Conservation (phyloP, 2,888 invertebrate genomes). For the Linnaemya tessellans region DNA sequence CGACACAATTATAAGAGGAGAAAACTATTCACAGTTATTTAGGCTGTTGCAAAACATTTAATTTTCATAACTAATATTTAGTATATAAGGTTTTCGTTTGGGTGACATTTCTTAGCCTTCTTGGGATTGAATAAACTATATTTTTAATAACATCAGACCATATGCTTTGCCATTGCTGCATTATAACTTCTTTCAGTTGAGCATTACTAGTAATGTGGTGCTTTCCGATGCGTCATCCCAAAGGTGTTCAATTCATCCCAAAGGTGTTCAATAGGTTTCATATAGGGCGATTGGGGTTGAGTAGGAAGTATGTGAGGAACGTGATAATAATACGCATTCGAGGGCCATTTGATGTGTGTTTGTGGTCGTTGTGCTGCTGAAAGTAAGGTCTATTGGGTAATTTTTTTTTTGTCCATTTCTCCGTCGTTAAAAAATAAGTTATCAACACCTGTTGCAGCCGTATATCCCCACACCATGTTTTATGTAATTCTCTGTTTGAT, state of each 20-base stretch:
- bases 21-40: conserved; percentile 16
- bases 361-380: background rate
- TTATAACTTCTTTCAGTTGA: conserved; percentile 24
- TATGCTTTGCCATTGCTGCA: conserved; percentile 21
- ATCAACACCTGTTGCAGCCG: too few species aligned
- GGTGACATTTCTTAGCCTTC: conserved; percentile 15
- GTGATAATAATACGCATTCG: conserved; percentile 3
- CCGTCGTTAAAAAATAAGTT: too few species aligned
- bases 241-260: conserved; percentile 38
- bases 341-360: background rate
- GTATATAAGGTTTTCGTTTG: conserved; percentile 29
- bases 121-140: conserved; percentile 28
- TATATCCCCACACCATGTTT: too few species aligned
- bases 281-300: conserved; percentile 1
- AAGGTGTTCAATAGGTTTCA: conserved; percentile 20
- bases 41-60: background rate
- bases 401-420: too few species aligned
- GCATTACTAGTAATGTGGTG: conserved; percentile 12
- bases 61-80: conserved; percentile 12
- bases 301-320: conserved; percentile 7
- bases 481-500: too few species aligned
- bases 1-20: background rate
- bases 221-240: conserved; percentile 19
- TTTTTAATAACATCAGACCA: conserved; percentile 16
- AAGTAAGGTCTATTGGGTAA: too few species aligned